phyloP scores from a whole-genome alignment of 2,888 invertebrate species.

The Volucella inanis region DNA sequence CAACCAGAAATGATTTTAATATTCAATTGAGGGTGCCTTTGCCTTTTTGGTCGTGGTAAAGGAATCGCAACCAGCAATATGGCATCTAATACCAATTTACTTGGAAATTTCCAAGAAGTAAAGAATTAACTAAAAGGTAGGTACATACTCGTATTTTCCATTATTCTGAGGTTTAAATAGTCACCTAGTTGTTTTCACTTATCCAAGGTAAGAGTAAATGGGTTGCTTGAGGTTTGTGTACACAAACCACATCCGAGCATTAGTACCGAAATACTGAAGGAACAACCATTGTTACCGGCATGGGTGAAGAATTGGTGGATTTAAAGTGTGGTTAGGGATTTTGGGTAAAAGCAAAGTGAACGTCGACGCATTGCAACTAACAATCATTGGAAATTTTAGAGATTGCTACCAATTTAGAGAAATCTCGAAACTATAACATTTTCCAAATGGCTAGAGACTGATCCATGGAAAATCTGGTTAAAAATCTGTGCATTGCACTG shows the following conservation, averaged over 20 bases:
- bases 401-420: neutral
- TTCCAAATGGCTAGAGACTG: neutral
- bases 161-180: constrained; percentile 21
- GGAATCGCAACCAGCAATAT: neutral
- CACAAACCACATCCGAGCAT: constrained; percentile 3
- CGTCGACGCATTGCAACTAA: neutral
- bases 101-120: neutral
- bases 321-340: neutral
- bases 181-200: constrained; percentile 20
- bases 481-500: too few relatives aligned
- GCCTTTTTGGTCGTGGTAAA: neutral
- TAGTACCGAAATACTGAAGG: too few relatives aligned
- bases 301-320: too few relatives aligned
- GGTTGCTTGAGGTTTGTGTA: constrained; percentile 11
- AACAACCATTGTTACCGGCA: too few relatives aligned
- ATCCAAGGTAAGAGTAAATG: constrained; percentile 26
- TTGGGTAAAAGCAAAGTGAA: neutral
- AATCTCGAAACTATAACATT: neutral
- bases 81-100: neutral
- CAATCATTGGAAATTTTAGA: neutral
- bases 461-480: neutral
- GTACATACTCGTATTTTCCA: neutral
- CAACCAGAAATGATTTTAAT: too few relatives aligned
- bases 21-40: neutral
- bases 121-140: neutral